Base-by-base conservation (phyloP, 2,113 vertebrate species). In the Gasterosteus aculeatus region DNA sequence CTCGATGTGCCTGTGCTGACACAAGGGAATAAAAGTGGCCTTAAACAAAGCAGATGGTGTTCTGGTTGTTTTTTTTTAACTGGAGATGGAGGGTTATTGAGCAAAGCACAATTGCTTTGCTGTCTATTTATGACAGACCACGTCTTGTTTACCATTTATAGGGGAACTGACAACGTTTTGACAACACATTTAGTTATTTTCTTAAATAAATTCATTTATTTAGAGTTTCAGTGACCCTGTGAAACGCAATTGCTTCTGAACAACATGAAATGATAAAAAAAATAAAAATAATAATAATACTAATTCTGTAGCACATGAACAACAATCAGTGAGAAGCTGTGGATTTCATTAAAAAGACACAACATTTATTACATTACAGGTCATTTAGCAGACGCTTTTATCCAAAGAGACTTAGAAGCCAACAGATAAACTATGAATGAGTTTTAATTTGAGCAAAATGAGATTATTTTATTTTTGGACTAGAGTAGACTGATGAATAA, bases 21-120 rank as follows among this genome's bases (percentile, higher is more conserved):
- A 31, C 14, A 70, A 54, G 5, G 42, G 51, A 69, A 56, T 19
- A 51, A 72, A 78, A 61, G 58, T 12, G 22, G 59, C 29, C 29
- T 57, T 47, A 51, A 70, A 65, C 58, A 71, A 63, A 75, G 16
- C 4, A 38, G 8, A 39, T 64, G 51, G 10, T 1, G 19, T 69
- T 47, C 2, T 58, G 39, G 10, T 12, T 64, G 63, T 7, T 49
- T 51, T 69, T 47, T 65, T 35, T 77, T 69, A 19, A 7, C 15
- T 49, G 38, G 66, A 22, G 19, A 66, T 15, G 44, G 16, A 26
- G 22, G 22, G 22, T 26, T 26, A 26, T 26, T 26, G 22, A 26
- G 22, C 22, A 41, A 54, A 41, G 19, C 53, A 51, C 8, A 0
- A 0, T 41, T 19, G 38, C 3, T 22, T 47, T 78, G 15, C 2